These are phyloP conservation scores for Anhinga rufa DNA, from an alignment of 2,113 vertebrate species.

Conservation along the genomic window DNA sequence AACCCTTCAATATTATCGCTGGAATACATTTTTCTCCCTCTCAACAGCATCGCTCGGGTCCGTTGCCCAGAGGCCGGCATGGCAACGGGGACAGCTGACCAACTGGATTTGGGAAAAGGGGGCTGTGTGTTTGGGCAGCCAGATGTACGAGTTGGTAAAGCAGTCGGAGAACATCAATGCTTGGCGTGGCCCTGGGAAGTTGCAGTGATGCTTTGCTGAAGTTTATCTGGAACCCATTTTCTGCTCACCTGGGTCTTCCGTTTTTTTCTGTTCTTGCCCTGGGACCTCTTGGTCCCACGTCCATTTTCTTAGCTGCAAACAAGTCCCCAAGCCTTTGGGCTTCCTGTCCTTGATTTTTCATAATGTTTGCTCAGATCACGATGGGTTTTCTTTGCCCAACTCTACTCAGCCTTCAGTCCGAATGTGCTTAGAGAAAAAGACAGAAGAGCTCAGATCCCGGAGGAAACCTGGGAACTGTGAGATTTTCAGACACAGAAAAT, in stretches of 20 bases:
- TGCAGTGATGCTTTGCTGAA: not conserved
- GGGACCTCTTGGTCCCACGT: not conserved
- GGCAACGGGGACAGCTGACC: conserved; percentile 43
- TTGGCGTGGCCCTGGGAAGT: not conserved
- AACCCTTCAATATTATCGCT: conserved; percentile 68
- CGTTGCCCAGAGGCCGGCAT: conserved; percentile 35
- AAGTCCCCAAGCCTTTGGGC: not conserved
- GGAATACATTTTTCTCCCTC: conserved; percentile 63
- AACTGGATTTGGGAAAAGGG: conserved; percentile 15
- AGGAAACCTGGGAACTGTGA: not conserved
- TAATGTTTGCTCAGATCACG: not conserved
- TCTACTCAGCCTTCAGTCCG: not conserved
- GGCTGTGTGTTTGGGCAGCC: not conserved
- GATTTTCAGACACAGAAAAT: not conserved
- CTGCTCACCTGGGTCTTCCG: not conserved
- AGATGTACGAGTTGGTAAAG: not conserved
- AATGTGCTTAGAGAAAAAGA: not conserved
- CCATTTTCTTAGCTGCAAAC: not conserved
- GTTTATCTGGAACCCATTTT: not conserved
- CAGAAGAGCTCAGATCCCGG: not conserved
- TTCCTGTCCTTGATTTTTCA: not conserved
- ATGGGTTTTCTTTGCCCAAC: not conserved
- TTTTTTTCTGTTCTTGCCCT: not conserved
- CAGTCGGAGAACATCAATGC: not conserved
- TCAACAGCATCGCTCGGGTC: not conserved